Conservation (phyloP, 2,888 invertebrate species). For the Linnaemya tessellans region DNA sequence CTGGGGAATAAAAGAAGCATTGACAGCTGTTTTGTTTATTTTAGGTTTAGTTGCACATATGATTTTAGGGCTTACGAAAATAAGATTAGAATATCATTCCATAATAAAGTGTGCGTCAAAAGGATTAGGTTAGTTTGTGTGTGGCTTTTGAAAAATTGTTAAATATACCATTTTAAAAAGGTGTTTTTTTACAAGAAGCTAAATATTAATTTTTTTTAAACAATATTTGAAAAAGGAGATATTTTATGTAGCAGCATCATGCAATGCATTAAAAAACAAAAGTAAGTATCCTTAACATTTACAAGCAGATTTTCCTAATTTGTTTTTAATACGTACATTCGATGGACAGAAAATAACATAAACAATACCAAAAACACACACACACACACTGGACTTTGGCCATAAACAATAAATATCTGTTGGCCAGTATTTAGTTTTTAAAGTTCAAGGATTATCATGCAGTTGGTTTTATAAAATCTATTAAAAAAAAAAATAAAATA, state of each 20-base stretch:
- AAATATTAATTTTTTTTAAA: too few relatives aligned
- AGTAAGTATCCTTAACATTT: neutral
- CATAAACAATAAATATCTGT: neutral
- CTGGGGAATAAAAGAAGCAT: neutral
- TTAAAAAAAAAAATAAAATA: neutral
- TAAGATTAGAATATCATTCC: neutral
- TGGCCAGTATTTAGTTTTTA: neutral
- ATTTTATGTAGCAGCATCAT: neutral
- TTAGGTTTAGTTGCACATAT: neutral
- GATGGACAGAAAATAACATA: neutral
- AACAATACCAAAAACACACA: neutral
- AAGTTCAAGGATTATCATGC: neutral
- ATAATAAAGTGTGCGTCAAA: neutral
- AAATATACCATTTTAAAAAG: neutral
- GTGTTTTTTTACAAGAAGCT: too few relatives aligned
- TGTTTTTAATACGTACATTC: neutral
- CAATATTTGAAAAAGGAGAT: too few relatives aligned
- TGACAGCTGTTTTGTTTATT: neutral
- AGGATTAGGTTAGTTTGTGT: neutral
- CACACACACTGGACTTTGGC: neutral
- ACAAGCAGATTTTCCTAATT: neutral
- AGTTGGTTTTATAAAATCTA: neutral
- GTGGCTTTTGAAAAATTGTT: neutral
- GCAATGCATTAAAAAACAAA: neutral
- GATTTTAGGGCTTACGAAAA: neutral